These are phyloP conservation scores for Lepidocolaptes lacrymiger DNA, from an alignment of 2,797 vertebrate species.

Conservation along the genomic window DNA sequence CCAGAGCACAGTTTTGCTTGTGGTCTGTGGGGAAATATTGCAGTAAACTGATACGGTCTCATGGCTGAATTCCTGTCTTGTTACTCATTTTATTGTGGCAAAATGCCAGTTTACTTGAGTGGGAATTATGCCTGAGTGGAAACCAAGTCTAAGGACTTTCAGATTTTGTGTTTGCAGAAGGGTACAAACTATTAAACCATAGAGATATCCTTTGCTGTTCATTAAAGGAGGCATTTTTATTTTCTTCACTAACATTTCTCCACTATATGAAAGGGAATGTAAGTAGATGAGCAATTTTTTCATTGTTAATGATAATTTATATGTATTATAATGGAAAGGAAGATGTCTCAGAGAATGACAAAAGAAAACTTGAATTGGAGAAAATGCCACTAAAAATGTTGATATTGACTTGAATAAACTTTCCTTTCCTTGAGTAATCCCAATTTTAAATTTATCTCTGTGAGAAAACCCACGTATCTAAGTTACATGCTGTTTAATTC, in stretches of 20 bases:
- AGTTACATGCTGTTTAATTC: constrained; percentile 60
- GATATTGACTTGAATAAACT: constrained; percentile 50
- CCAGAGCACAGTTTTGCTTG: constrained; percentile 33
- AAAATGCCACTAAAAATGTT: constrained; percentile 53
- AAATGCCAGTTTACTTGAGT: constrained; percentile 44
- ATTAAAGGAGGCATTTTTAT: constrained; percentile 24
- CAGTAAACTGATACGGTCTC: constrained; percentile 47
- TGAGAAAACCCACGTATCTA: constrained; percentile 48
- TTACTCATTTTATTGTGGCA: constrained; percentile 51
- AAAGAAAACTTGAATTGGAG: constrained; percentile 35
- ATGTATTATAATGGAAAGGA: constrained; percentile 56
- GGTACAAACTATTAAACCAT: constrained; percentile 24
- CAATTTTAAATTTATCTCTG: constrained; percentile 59
- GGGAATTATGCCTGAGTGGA: constrained; percentile 33
- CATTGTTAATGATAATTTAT: constrained; percentile 61
- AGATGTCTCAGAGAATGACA: constrained; percentile 40
- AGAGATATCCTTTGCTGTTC: constrained; percentile 56
- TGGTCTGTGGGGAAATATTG: constrained; percentile 44
- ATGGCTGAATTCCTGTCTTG: background rate
- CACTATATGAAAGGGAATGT: constrained; percentile 60
- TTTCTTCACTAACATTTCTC: constrained; percentile 61
- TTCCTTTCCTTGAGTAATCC: constrained; percentile 32
- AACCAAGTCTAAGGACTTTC: background rate
- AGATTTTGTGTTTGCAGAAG: constrained; percentile 48
- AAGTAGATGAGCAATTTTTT: constrained; percentile 63